Percentiles rank a stretch among this genome's conserved stretches.
These are phyloP conservation scores for Acanthococcus lagerstroemiae DNA, from an alignment of 2,888 invertebrate species.

Conservation along the genomic window DNA sequence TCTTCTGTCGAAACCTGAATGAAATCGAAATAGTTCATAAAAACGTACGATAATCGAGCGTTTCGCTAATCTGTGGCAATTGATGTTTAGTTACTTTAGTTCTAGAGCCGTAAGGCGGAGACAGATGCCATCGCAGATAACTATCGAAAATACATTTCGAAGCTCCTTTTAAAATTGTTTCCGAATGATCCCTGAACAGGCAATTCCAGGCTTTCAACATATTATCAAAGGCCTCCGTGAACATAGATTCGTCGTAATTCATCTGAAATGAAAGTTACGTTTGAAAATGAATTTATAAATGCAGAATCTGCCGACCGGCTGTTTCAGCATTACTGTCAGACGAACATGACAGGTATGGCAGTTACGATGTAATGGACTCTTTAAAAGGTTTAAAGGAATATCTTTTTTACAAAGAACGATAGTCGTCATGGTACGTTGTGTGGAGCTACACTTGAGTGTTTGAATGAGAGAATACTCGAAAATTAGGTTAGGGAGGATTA, in stretches of 20 bases:
- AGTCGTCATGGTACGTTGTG: no score
- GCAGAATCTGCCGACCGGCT: no score
- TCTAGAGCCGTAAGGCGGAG: conserved; percentile 66
- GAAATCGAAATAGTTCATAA: no score
- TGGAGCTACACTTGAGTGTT: no score
- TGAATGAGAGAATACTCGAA: background rate
- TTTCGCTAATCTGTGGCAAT: no score
- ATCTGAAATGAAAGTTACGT: conserved; percentile 40
- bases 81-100: conserved; percentile 43
- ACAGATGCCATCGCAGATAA: conserved; percentile 67
- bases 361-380: no score
- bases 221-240: conserved; percentile 58
- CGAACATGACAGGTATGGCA: no score
- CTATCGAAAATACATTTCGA: conserved; percentile 60
- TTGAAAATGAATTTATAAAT: background rate
- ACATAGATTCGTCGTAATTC: conserved; percentile 46
- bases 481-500: background rate
- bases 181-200: conserved; percentile 39
- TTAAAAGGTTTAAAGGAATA: no score
- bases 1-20: conserved; percentile 45
- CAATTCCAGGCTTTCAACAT: conserved; percentile 57
- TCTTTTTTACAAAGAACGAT: no score
- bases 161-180: conserved; percentile 44
- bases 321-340: no score
- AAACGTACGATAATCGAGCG: no score